Base-by-base conservation (phyloP, 2,797 vertebrate species). In the Babyrousa celebensis region DNA sequence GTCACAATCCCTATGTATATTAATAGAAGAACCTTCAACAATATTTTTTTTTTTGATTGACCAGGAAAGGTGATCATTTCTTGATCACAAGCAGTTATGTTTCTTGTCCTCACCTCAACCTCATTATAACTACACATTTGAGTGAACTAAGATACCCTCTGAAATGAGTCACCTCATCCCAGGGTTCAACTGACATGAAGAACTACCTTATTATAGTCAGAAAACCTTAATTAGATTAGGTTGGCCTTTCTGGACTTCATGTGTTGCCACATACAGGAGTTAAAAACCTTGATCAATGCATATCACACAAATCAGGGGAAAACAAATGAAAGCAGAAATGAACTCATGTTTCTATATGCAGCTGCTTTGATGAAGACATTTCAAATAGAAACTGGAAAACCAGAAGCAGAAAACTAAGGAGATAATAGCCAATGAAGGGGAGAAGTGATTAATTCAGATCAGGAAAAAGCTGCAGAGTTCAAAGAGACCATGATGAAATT, bases 201-300 rank as follows among this genome's bases (percentile, higher is more conserved):
- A 92, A 96, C 94, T 94, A 70, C 92, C 84, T 95, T 85, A 93
- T 96, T 96, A 97, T 96, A 91, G 90, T 95, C 56, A 72, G 96
- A 88, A 96, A 97, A 75, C 96, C 96, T 96, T 97, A 96, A 98
- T 97, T 96, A 98, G 96, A 97, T 98, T 97, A 97, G 56, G 56
- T 83, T 97, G 88, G 85, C 96, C 97, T 97, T 96, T 94, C 92
- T 92, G 96, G 92, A 94, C 96, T 96, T 91, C 74, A 11, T 72
- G 62, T 89, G 70, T 97, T 95, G 85, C 85, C 92, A 92, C 85
- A 89, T 91, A 92, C 74, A 63, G 48, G 65, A 95, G 96, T 97
- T 85, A 83, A 85, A 96, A 94, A 95, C 96, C 95, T 97, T 97
- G 96, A 97, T 95, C 96, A 93, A 79, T 82, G 68, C 80, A n/a